phyloP scores from a whole-genome alignment of 2,888 invertebrate genomes.

The Atethmia centrago region DNA sequence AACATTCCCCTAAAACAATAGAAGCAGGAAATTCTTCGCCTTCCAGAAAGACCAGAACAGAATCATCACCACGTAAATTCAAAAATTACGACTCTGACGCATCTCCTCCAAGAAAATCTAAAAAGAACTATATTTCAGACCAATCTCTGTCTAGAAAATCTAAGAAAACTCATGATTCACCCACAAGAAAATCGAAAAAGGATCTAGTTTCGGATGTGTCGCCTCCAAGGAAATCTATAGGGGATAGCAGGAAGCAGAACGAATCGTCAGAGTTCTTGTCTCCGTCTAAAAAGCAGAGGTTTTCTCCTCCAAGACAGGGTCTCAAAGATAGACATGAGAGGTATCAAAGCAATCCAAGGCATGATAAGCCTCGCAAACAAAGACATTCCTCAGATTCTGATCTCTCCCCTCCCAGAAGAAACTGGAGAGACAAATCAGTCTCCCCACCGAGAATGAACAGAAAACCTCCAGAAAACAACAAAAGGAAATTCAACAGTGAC shows the following conservation, averaged over 20 bases:
- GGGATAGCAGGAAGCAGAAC: slow-evolving; percentile 20
- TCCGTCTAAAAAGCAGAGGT: slow-evolving; percentile 35
- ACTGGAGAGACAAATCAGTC: slow-evolving; percentile 52
- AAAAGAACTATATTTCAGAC: slow-evolving; percentile 66
- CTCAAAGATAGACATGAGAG: slow-evolving; percentile 39
- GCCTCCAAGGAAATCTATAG: slow-evolving; percentile 63
- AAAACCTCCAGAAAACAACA: slow-evolving; percentile 62
- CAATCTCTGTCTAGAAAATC: slow-evolving; percentile 69
- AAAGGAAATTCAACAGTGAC: slow-evolving; percentile 70
- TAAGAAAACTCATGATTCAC: slow-evolving; percentile 51
- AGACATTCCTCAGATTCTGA: slow-evolving; percentile 67
- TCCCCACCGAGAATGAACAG: slow-evolving; percentile 68
- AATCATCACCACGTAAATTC: slow-evolving; percentile 55
- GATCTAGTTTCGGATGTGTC: slow-evolving; percentile 63
- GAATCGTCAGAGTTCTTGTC: slow-evolving; percentile 34
- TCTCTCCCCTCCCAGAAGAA: slow-evolving; percentile 72
- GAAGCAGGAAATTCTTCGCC: slow-evolving; percentile 68
- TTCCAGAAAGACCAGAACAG: slow-evolving; percentile 66
- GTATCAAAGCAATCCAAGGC: slow-evolving; percentile 23
- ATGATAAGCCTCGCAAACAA: slow-evolving; percentile 43
- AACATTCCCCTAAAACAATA: slow-evolving; percentile 47
- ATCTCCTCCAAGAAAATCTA: slow-evolving; percentile 57
- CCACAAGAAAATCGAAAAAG: slow-evolving; percentile 55
- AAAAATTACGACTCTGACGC: slow-evolving; percentile 55
- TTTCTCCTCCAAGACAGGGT: slow-evolving; percentile 46